These are phyloP conservation scores for Gracilinanus agilis DNA, from an alignment of 2,113 vertebrate genomes.

Conservation along the genomic window DNA sequence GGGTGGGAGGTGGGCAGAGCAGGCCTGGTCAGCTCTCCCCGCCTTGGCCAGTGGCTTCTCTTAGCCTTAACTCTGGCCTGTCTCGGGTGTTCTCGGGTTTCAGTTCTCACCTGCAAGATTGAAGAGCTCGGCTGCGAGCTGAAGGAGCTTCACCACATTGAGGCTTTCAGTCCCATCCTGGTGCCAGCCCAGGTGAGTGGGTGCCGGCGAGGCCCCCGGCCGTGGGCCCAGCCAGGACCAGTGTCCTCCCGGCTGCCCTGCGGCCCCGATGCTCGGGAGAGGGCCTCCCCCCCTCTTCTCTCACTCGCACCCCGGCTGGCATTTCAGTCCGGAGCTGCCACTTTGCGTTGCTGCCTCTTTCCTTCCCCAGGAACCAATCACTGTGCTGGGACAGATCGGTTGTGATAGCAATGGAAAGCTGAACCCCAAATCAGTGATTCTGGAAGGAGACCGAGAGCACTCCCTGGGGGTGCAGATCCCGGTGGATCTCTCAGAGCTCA, in stretches of 20 bases:
- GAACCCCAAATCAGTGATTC: constrained; percentile 90
- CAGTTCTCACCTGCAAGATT: constrained; percentile 89
- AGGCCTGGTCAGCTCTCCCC: background rate
- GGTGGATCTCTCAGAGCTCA: constrained; percentile 88
- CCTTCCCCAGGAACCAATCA: constrained; percentile 86
- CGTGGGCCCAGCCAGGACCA: too few species aligned
- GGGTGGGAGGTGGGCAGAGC: too few species aligned
- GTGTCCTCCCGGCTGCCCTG: too few species aligned
- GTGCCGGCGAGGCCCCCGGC: background rate
- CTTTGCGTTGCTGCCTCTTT: accelerated
- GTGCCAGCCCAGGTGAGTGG: constrained; percentile 90
- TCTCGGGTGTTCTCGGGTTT: constrained; percentile 26
- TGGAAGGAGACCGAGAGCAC: constrained; percentile 90
- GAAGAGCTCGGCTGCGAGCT: constrained; percentile 91
- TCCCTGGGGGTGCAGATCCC: constrained; percentile 85
- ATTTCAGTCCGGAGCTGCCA: accelerated
- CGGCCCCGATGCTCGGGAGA: too few species aligned
- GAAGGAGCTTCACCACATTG: constrained; percentile 88
- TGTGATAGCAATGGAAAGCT: constrained; percentile 95
- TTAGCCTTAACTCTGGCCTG: background rate
- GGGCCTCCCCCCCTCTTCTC: too few species aligned
- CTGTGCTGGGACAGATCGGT: constrained; percentile 89
- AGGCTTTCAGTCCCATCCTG: constrained; percentile 87
- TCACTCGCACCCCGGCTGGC: background rate
- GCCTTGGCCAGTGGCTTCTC: background rate